phyloP scores from a whole-genome alignment of 2,888 invertebrate genomes.

The Nymphalis c-album region DNA sequence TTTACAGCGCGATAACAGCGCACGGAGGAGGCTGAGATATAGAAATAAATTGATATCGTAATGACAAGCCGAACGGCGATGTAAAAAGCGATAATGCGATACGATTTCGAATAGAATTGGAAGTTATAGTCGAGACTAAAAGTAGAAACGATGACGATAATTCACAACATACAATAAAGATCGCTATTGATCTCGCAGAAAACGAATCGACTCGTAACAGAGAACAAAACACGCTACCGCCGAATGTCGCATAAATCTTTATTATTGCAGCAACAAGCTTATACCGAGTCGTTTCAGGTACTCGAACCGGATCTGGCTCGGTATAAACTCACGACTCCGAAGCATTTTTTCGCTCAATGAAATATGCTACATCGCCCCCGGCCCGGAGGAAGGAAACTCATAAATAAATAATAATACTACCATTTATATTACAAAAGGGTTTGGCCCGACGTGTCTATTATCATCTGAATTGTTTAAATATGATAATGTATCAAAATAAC shows the following conservation, averaged over 20 bases:
- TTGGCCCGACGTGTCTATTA: conserved; percentile 80
- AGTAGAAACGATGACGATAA: conserved; percentile 71
- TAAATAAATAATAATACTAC: conserved; percentile 82
- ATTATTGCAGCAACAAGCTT: conserved; percentile 81
- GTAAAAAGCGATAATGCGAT: conserved; percentile 73
- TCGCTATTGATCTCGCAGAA: conserved; percentile 78
- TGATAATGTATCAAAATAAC: conserved; percentile 82
- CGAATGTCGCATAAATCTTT: conserved; percentile 81
- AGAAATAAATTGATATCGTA: conserved; percentile 46
- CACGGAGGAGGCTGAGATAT: conserved; percentile 16
- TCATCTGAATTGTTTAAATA: conserved; percentile 82
- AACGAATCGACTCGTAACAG: conserved; percentile 78
- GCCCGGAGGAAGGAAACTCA: conserved; percentile 77
- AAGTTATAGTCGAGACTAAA: conserved; percentile 67
- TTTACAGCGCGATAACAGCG: conserved; percentile 21
- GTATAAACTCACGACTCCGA: conserved; percentile 78
- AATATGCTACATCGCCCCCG: conserved; percentile 77
- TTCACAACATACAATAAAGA: conserved; percentile 75
- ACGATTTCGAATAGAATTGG: conserved; percentile 59
- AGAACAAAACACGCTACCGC: conserved; percentile 81
- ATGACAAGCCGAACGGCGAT: conserved; percentile 60
- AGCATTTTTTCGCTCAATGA: conserved; percentile 80
- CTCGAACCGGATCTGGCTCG: conserved; percentile 73
- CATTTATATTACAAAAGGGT: conserved; percentile 82
- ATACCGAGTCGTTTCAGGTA: conserved; percentile 77